These are phyloP conservation scores for Zaprionus tsacasi DNA, from an alignment of 1,140 invertebrate genomes.

Conservation along the genomic window DNA sequence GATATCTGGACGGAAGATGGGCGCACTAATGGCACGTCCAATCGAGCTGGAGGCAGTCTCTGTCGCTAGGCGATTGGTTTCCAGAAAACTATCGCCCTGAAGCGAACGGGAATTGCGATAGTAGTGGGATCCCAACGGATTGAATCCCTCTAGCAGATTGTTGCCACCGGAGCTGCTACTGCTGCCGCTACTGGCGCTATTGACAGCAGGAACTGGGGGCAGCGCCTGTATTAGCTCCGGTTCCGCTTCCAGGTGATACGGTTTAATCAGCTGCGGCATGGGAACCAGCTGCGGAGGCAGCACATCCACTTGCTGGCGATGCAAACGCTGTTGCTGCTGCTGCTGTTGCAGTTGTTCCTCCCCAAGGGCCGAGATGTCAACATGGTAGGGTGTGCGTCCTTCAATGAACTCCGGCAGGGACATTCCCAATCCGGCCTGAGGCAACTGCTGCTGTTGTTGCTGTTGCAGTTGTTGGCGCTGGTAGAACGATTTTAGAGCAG, in stretches of 20 bases:
- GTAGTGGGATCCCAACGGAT: constrained; percentile 57
- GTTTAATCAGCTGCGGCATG: constrained; percentile 79
- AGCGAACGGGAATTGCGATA: constrained; percentile 77
- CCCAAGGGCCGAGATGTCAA: constrained; percentile 82
- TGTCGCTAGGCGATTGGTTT: constrained; percentile 64
- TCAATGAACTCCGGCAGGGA: constrained; percentile 85
- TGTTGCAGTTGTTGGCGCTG: constrained; percentile 38
- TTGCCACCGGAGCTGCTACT: constrained; percentile 31
- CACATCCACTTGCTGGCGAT: constrained; percentile 80
- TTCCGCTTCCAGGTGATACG: constrained; percentile 76
- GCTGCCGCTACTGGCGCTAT: constrained; percentile 24
- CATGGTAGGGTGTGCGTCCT: constrained; percentile 85
- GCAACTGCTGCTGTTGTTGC: constrained; percentile 29
- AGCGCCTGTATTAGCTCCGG: constrained; percentile 76
- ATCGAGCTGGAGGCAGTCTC: constrained; percentile 10
- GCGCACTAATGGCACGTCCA: constrained; percentile 58
- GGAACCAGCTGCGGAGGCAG: constrained; percentile 70
- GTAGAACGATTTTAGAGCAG: constrained; percentile 61
- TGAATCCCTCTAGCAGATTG: constrained; percentile 65
- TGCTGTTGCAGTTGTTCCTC: constrained; percentile 68
- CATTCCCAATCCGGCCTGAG: constrained; percentile 11
- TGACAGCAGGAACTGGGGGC: constrained; percentile 51
- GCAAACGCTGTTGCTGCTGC: constrained; percentile 60
- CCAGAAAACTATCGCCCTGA: constrained; percentile 63
- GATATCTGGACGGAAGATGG: constrained; percentile 58